Percentiles rank a stretch among this genome's conserved stretches.
Evolutionary conservation across 2,113 vertebrate genomes (phyloP).

Genomic region (Centropus bengalensis): DNA sequence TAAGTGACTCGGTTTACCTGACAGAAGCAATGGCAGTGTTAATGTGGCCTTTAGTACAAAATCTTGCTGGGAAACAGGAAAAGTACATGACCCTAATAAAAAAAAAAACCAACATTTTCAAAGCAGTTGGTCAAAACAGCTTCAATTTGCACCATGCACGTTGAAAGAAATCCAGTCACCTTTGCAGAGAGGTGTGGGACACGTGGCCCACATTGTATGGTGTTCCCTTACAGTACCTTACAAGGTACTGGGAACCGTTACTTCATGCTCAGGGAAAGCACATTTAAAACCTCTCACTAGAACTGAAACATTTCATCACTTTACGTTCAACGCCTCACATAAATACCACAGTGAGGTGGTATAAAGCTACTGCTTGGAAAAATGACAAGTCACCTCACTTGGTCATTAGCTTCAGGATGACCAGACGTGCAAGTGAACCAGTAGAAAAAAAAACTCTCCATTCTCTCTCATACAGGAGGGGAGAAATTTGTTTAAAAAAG

Average conservation of each 20-base stretch:
- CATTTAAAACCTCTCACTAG: background rate
- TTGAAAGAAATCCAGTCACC: background rate
- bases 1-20: background rate
- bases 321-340: background rate
- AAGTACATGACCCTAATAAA: background rate
- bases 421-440: background rate
- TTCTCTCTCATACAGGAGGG: background rate
- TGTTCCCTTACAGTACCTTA: too few species aligned
- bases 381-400: background rate
- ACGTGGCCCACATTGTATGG: fast-evolving
- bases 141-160: background rate
- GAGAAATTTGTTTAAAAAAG: background rate
- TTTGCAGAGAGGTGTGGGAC: background rate
- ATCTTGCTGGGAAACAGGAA: background rate
- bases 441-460: background rate
- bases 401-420: background rate
- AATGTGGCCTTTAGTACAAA: background rate
- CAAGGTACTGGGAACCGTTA: background rate
- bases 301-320: background rate
- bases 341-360: background rate
- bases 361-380: background rate
- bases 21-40: background rate
- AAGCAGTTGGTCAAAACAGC: background rate
- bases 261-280: background rate
- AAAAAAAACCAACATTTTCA: background rate